Conservation (phyloP, 2,888 invertebrate genomes). For the Eupithecia exiguata region DNA sequence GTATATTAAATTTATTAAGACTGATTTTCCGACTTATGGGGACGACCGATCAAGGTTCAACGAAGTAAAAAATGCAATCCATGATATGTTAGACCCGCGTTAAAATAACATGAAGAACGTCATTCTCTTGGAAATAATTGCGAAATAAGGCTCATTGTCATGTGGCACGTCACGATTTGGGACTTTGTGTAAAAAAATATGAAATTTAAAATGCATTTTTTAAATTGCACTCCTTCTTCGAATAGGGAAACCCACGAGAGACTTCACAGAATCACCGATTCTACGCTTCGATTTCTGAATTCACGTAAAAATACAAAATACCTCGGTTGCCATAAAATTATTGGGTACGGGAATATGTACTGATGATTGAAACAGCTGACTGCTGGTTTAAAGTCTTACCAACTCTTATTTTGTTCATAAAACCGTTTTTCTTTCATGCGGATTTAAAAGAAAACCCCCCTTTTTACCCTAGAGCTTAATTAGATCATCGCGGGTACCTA, state of each 20-base stretch:
- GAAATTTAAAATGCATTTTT: not conserved
- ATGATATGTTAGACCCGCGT: not conserved
- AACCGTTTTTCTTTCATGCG: no score
- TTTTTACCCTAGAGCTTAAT: no score
- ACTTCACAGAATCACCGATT: constrained; percentile 52
- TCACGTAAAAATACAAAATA: constrained; percentile 52
- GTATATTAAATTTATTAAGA: no score
- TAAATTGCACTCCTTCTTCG: constrained; percentile 15
- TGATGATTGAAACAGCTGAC: constrained; percentile 21
- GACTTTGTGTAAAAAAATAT: not conserved
- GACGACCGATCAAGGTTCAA: not conserved
- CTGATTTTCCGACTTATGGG: not conserved
- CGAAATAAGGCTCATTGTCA: not conserved
- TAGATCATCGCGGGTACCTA: no score
- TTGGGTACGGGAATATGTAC: constrained; percentile 34
- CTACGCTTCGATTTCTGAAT: constrained; percentile 57
- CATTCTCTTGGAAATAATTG: not conserved
- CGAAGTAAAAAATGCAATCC: not conserved
- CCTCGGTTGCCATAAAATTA: constrained; percentile 47
- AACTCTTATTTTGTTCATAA: not conserved
- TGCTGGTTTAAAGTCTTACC: not conserved
- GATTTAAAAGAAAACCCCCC: no score
- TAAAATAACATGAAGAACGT: not conserved
- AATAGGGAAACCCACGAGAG: constrained; percentile 44
- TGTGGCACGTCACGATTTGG: not conserved